phyloP scores from a whole-genome alignment of 2,888 invertebrate genomes.

The Machimus rusticus region DNA sequence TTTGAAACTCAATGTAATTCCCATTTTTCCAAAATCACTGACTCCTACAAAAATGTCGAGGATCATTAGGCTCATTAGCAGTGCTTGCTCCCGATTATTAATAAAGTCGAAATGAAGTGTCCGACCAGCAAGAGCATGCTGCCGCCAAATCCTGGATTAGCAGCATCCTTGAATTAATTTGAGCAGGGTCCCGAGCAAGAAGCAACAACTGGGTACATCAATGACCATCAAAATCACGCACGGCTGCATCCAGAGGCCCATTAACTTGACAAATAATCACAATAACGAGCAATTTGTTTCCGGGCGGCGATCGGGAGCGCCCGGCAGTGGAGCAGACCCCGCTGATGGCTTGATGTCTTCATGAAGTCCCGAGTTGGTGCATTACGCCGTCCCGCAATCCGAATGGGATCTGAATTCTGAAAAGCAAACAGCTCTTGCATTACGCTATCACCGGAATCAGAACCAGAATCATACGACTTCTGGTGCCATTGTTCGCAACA shows the following conservation, averaged over 20 bases:
- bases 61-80: not conserved
- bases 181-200: not conserved
- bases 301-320: not conserved
- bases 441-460: slow-evolving; percentile 25
- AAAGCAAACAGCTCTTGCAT: slow-evolving; percentile 14
- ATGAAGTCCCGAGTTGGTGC: slow-evolving; percentile 14
- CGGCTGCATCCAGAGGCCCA: slow-evolving; percentile 18
- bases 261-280: slow-evolving; percentile 40
- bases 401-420: slow-evolving; percentile 26
- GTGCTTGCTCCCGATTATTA: not conserved
- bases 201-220: slow-evolving; percentile 21
- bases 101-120: not conserved
- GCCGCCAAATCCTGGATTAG: not conserved
- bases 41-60: not conserved
- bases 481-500: slow-evolving; percentile 33
- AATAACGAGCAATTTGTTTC: slow-evolving; percentile 34
- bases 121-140: not conserved
- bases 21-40: not conserved
- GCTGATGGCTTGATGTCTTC: slow-evolving; percentile 41
- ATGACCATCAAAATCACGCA: slow-evolving; percentile 15
- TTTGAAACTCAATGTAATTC: not conserved
- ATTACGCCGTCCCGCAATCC: slow-evolving; percentile 14
- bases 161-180: slow-evolving; percentile 18
- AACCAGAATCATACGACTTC: slow-evolving; percentile 20
- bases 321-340: not conserved